Conservation (phyloP, 1,140 invertebrate species). For the Pissodes strobi region DNA sequence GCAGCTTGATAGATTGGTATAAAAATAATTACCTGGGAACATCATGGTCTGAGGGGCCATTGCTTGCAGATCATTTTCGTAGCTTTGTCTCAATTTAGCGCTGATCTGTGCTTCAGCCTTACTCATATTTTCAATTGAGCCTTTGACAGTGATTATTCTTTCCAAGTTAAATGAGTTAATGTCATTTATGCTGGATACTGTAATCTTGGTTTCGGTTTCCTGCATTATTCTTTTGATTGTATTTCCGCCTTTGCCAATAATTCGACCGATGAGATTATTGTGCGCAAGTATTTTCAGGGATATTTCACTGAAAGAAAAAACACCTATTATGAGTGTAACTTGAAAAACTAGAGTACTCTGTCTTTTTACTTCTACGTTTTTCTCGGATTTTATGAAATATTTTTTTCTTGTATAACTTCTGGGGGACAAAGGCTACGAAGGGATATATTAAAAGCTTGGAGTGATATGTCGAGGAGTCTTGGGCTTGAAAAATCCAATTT, state of each 20-base stretch:
- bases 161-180: constrained; percentile 93
- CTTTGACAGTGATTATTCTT: constrained; percentile 95
- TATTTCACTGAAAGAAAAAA: no score
- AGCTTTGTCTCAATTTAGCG: constrained; percentile 92
- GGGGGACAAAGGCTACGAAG: no score
- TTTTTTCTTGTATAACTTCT: no score
- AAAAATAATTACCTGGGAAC: constrained; percentile 68
- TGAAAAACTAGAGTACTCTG: no score
- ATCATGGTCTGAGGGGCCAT: constrained; percentile 86
- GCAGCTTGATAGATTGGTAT: no score
- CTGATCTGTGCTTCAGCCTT: constrained; percentile 93
- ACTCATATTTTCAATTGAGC: constrained; percentile 79
- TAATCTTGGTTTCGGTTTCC: constrained; percentile 96
- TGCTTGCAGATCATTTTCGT: constrained; percentile 88
- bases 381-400: no score
- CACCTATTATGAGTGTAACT: no score
- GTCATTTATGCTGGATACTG: constrained; percentile 93
- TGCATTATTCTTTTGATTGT: constrained; percentile 99
- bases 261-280: constrained; percentile 95
- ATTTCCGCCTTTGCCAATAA: constrained; percentile 95
- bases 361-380: no score
- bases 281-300: constrained; percentile 94
- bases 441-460: no score
- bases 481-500: no score
- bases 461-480: no score